These are phyloP conservation scores for Ennomos quercinarius DNA, from an alignment of 2,888 invertebrate genomes.

Conservation along the genomic window DNA sequence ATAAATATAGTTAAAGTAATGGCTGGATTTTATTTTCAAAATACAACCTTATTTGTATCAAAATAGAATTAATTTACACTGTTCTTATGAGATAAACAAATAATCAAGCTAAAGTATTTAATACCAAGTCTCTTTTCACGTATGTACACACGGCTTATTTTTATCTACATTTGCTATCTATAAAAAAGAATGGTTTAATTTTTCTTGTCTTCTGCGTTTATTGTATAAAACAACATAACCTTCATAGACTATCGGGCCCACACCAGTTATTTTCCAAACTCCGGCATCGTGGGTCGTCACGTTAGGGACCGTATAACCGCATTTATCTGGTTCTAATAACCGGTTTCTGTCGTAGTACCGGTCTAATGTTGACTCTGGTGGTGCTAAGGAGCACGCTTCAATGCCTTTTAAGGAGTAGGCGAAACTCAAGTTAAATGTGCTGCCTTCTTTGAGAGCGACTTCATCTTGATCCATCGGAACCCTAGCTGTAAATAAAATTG, in stretches of 20 bases:
- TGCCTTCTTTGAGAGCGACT: conserved; percentile 47
- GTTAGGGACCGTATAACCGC: conserved; percentile 61
- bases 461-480: conserved; percentile 44
- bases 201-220: not conserved
- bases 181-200: too few species aligned
- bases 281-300: conserved; percentile 62
- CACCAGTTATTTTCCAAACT: conserved; percentile 63
- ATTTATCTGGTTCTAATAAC: conserved; percentile 46
- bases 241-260: conserved; percentile 64
- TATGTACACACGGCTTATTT: too few species aligned
- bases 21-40: conserved; percentile 8
- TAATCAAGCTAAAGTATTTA: too few species aligned
- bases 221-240: conserved; percentile 13
- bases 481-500: conserved; percentile 56
- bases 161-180: too few species aligned
- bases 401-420: conserved; percentile 57
- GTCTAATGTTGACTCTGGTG: conserved; percentile 60
- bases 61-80: too few species aligned
- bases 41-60: not conserved
- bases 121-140: too few species aligned
- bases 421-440: conserved; percentile 57
- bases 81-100: too few species aligned
- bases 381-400: conserved; percentile 61
- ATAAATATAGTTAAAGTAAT: conserved; percentile 18
- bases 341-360: conserved; percentile 55